Evolutionary conservation across 2,888 invertebrate genomes (phyloP).

Genomic region (Cataglyphis rosenhaueri): DNA sequence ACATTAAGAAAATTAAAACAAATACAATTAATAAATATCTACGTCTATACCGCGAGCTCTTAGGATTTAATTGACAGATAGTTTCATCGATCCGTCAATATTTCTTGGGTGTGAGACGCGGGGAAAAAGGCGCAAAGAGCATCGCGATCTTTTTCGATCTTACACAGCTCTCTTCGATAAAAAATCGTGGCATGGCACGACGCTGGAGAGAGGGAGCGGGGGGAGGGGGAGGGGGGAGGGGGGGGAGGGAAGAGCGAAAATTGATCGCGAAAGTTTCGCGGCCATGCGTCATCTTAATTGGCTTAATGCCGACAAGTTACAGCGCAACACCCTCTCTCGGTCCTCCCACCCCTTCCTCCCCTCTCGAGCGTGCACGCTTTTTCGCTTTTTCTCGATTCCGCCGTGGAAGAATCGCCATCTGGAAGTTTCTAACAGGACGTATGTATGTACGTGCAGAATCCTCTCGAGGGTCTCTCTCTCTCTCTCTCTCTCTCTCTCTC

Average conservation of each 20-base stretch:
- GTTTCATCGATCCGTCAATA: conserved; percentile 9
- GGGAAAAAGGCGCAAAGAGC: neutral
- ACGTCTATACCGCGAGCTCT: neutral
- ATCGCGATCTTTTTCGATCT: neutral
- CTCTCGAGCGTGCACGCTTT: conserved; percentile 3
- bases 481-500: neutral
- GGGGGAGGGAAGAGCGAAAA: conserved; percentile 61
- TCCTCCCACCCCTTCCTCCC: neutral
- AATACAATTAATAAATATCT: neutral
- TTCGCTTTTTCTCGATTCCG: conserved; percentile 26
- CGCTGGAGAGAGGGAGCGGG: too few species aligned
- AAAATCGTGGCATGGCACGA: conserved; percentile 1
- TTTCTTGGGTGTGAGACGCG: neutral
- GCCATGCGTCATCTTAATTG: conserved; percentile 83
- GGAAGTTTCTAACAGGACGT: conserved; percentile 58
- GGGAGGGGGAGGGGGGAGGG: too few species aligned
- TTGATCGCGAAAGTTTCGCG: conserved; percentile 80
- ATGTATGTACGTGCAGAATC: conserved; percentile 47
- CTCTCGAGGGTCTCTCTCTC: conserved; percentile 6
- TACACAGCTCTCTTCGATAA: neutral
- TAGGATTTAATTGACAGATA: neutral
- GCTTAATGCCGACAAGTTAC: conserved; percentile 80
- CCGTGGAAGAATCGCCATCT: conserved; percentile 60
- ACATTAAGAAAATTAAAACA: neutral
- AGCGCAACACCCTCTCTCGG: conserved; percentile 57